A percentile compares a stretch with the other conserved stretches of the same genome.
These are phyloP conservation scores for Spongilla lacustris DNA, from an alignment of 37 sponge, comb jelly and placozoan genomes.

Conservation along the genomic window DNA sequence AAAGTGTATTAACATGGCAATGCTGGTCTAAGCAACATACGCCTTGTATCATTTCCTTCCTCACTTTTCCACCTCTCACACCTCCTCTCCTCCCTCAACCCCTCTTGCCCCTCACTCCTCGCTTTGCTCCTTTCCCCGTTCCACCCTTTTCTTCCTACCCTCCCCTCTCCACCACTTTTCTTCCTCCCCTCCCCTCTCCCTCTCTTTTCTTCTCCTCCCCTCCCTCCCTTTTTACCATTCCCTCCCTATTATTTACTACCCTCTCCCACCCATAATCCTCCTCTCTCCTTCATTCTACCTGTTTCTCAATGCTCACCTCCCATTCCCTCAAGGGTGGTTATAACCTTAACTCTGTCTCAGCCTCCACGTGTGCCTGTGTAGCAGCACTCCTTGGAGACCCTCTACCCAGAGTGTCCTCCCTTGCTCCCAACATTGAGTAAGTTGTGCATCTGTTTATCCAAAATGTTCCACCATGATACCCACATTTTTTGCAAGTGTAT, in stretches of 20 bases:
- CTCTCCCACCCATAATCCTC: background rate
- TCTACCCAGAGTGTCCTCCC: conserved; percentile 17
- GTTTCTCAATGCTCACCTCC: background rate
- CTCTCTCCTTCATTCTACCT: background rate
- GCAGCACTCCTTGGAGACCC: conserved; percentile 79
- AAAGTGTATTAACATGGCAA: background rate
- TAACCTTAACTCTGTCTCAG: conserved; percentile 74
- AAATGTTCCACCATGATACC: too few species aligned
- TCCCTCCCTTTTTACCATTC: background rate
- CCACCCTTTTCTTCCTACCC: background rate
- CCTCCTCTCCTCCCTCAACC: background rate
- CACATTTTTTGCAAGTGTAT: too few species aligned
- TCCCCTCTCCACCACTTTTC: background rate
- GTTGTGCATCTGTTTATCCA: background rate
- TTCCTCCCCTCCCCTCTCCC: background rate
- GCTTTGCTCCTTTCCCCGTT: background rate
- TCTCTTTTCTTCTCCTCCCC: background rate
- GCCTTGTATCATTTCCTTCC: background rate
- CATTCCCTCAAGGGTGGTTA: conserved; percentile 81
- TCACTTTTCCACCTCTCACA: background rate
- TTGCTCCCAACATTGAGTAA: background rate
- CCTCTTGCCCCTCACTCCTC: background rate
- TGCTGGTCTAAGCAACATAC: background rate
- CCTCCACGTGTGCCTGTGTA: conserved; percentile 65
- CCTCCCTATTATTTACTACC: too few species aligned